A percentile compares a stretch with the other conserved stretches of the same genome.
Conservation (phyloP, 1,140 invertebrate species). For the Papilio xuthus region DNA sequence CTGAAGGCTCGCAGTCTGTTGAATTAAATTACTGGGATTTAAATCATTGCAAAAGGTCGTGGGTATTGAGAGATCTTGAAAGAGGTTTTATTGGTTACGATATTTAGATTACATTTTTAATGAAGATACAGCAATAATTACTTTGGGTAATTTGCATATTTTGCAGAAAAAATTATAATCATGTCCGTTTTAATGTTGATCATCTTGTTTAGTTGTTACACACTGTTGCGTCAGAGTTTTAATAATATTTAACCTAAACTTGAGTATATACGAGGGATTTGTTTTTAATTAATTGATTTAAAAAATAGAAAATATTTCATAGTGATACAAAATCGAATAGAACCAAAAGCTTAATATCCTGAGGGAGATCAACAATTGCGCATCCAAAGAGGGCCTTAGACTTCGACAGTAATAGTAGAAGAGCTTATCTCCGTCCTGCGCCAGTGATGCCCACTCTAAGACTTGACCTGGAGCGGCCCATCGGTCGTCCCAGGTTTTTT, state of each 20-base stretch:
- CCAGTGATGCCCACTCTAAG: no score
- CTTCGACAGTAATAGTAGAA: no score
- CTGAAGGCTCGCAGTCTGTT: background rate
- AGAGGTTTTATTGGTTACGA: background rate
- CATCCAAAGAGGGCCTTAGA: no score
- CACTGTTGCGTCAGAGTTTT: background rate
- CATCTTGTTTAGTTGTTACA: background rate
- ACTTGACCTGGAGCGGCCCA: no score
- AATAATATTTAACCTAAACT: background rate
- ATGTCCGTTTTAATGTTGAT: background rate
- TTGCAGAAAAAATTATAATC: background rate
- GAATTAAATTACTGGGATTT: slow-evolving; percentile 3
- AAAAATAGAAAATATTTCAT: background rate
- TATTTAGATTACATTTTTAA: background rate
- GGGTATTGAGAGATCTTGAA: background rate
- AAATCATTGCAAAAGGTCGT: background rate
- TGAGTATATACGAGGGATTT: background rate
- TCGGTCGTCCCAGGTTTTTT: no score
- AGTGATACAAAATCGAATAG: background rate
- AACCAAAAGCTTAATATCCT: no score
- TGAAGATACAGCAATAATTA: background rate
- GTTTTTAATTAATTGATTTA: background rate
- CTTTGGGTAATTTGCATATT: background rate
- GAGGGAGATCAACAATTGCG: no score
- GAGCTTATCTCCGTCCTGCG: no score